A percentile compares a stretch with the other conserved stretches of the same genome.
Evolutionary conservation across 2,888 invertebrate species (phyloP).

Genomic region (Diplolepis rosae): DNA sequence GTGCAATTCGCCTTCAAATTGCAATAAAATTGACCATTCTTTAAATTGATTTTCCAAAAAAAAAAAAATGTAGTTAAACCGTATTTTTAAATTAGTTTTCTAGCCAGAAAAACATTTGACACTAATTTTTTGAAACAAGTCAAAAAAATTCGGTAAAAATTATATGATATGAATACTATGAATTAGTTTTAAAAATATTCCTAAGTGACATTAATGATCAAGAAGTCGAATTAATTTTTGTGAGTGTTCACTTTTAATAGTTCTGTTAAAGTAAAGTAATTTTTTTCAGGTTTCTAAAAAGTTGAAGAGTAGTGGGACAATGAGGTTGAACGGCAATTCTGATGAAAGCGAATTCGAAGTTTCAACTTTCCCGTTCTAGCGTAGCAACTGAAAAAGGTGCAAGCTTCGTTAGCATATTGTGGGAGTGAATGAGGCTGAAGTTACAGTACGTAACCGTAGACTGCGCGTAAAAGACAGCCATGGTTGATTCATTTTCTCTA

Average conservation of each 20-base stretch:
- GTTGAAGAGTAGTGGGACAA: background rate
- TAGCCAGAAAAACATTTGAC: too few species aligned
- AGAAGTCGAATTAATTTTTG: background rate
- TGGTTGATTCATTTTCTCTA: constrained; percentile 41
- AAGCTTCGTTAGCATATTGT: constrained; percentile 53
- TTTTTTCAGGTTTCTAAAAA: constrained; percentile 8
- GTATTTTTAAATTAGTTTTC: too few species aligned
- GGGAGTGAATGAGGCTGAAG: constrained; percentile 29
- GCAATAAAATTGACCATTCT: too few species aligned
- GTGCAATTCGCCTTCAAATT: too few species aligned
- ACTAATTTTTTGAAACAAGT: too few species aligned
- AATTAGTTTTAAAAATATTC: too few species aligned
- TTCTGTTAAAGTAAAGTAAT: background rate
- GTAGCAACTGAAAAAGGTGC: constrained; percentile 34
- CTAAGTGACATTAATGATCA: too few species aligned
- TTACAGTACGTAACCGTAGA: constrained; percentile 1
- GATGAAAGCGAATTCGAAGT: constrained; percentile 11
- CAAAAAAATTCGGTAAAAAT: too few species aligned
- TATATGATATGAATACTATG: too few species aligned
- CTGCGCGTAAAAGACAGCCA: constrained; percentile 27
- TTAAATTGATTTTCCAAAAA: too few species aligned
- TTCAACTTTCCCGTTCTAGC: constrained; percentile 14
- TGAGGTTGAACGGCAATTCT: constrained; percentile 3
- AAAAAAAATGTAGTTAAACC: too few species aligned
- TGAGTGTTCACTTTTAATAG: background rate